Conservation (phyloP, 2,888 invertebrate species). For the Dryobota labecula region DNA sequence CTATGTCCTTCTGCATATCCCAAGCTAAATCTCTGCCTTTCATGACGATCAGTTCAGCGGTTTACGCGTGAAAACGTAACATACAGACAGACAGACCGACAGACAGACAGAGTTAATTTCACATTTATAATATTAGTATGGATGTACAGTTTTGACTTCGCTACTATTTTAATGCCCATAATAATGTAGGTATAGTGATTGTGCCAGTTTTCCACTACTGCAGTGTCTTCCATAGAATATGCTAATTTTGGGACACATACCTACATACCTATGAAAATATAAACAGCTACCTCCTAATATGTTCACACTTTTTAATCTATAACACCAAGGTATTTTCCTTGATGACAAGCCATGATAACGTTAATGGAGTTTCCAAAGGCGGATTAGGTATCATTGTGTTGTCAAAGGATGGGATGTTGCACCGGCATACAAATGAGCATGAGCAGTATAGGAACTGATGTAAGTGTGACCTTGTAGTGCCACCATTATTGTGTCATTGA, state of each 20-base stretch:
- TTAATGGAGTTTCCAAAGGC: constrained; percentile 61
- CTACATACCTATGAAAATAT: background rate
- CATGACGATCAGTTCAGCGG: too few relatives aligned
- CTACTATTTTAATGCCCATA: background rate
- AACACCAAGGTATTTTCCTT: constrained; percentile 50
- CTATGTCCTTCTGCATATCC: too few relatives aligned
- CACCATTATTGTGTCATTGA: constrained; percentile 73
- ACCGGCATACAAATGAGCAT: constrained; percentile 79
- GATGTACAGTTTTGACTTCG: background rate
- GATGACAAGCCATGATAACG: constrained; percentile 47
- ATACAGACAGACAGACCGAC: too few relatives aligned
- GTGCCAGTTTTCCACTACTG: background rate
- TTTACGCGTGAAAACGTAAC: too few relatives aligned
- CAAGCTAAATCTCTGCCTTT: too few relatives aligned
- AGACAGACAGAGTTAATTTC: too few relatives aligned
- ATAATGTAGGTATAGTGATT: background rate
- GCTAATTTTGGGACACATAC: background rate
- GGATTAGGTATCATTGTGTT: constrained; percentile 67
- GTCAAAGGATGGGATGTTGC: constrained; percentile 61
- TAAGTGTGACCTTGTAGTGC: constrained; percentile 73
- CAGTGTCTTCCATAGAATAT: background rate
- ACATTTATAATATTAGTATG: too few relatives aligned
- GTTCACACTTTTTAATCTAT: constrained; percentile 24
- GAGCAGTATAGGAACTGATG: constrained; percentile 68
- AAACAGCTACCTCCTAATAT: constrained; percentile 5